Conservation (phyloP, 2,888 invertebrate species). For the Cetonia aurata region DNA sequence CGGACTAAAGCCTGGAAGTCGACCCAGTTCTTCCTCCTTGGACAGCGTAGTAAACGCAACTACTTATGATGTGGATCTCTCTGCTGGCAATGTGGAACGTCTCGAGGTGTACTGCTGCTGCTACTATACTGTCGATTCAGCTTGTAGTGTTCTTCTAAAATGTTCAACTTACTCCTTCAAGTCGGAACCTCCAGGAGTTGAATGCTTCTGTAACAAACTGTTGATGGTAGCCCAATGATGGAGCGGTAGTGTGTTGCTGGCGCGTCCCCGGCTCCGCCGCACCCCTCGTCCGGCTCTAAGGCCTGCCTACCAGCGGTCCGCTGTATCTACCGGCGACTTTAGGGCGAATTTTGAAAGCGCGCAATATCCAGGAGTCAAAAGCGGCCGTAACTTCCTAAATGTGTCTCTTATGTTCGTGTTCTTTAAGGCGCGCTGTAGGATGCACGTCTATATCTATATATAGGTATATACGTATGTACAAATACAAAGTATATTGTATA, state of each 20-base stretch:
- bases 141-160: slow-evolving; percentile 41
- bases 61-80: no score
- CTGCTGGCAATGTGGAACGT: no score
- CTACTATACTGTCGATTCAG: slow-evolving; percentile 16
- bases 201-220: slow-evolving; percentile 66
- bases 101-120: no score
- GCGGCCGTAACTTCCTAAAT: slow-evolving; percentile 42
- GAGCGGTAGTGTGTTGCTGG: slow-evolving; percentile 66
- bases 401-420: slow-evolving; percentile 45
- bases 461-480: not conserved
- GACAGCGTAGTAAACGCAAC: no score
- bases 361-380: slow-evolving; percentile 61
- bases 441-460: no score
- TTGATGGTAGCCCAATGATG: slow-evolving; percentile 67
- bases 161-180: slow-evolving; percentile 51
- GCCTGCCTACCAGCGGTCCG: slow-evolving; percentile 60
- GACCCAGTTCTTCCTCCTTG: no score
- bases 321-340: slow-evolving; percentile 59
- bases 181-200: slow-evolving; percentile 56
- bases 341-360: slow-evolving; percentile 58
- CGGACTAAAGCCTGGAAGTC: no score
- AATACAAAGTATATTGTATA: no score
- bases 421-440: slow-evolving; percentile 35
- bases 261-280: slow-evolving; percentile 60
- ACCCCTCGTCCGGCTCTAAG: slow-evolving; percentile 55